phyloP scores from a whole-genome alignment of 1,140 invertebrate genomes.

The Papilio polyxenes region DNA sequence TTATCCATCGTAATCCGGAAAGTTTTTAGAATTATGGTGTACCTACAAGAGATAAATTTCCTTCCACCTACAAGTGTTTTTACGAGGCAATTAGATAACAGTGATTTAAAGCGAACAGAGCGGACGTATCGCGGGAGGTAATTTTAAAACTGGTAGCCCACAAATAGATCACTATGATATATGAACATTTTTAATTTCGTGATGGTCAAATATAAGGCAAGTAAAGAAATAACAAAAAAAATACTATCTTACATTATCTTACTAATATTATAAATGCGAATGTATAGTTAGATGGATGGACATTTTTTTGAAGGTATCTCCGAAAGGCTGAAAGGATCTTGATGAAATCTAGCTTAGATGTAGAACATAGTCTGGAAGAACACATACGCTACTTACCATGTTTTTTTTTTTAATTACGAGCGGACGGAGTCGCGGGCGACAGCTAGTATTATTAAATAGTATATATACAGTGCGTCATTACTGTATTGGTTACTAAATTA shows the following conservation, averaged over 20 bases:
- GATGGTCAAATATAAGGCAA: neutral
- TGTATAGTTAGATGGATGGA: too few species aligned
- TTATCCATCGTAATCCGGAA: neutral
- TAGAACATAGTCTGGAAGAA: too few species aligned
- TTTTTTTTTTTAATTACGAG: too few species aligned
- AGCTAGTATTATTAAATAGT: too few species aligned
- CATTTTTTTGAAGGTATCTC: too few species aligned
- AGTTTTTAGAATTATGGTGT: neutral
- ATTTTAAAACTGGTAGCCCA: slow-evolving; percentile 1
- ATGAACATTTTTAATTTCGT: slow-evolving; percentile 1
- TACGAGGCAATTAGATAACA: slow-evolving; percentile 35
- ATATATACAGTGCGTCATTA: too few species aligned
- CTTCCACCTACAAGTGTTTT: slow-evolving; percentile 28
- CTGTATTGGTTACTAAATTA: too few species aligned
- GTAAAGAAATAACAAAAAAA: neutral
- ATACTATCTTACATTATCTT: neutral
- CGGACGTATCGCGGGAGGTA: slow-evolving; percentile 16
- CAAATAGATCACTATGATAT: slow-evolving; percentile 12
- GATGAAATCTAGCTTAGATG: too few species aligned
- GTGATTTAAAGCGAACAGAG: slow-evolving; percentile 24
- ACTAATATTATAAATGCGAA: too few species aligned
- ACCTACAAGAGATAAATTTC: slow-evolving; percentile 23
- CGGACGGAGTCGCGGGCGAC: too few species aligned
- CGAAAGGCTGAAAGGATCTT: too few species aligned
- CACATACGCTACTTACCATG: too few species aligned